Evolutionary conservation across 2,888 invertebrate genomes (phyloP), one percentile per base, ranked within the genome.

Genomic region (Coenonympha glycerion): DNA sequence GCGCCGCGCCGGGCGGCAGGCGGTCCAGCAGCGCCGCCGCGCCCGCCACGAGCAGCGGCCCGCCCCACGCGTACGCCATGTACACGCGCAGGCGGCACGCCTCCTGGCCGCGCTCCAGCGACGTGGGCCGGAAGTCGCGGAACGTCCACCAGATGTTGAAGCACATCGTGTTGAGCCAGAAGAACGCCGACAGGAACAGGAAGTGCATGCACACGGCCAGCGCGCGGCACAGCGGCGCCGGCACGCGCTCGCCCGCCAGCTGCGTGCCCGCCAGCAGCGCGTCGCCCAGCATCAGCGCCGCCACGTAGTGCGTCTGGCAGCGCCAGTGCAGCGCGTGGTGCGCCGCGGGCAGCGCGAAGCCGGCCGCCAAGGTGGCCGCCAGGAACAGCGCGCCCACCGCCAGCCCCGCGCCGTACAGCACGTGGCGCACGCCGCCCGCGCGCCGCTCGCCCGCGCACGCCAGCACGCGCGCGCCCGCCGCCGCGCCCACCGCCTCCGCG

Each of bases 111-210:
- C 94, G 94, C 82, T 95, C 95, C 78, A 95, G 87, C 68, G 92
- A 93, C 66, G 94, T 93, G 57, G 95, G 95, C 47, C 95, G 90
- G 75, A 95, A 90, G 85, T 95, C 95, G 57, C 94, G 90, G 83
- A 94, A 94, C 15, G 95, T 95, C 95, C 95, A 95, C 95, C 95
- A 96, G 76, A 96, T 95, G 87, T 96, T 96, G 88, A 95, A 95
- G 81, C 95, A 96, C 95, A 96, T 95, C 56, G 95, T 95, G 82
- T 95, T 96, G 41, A 96, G 90, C 96, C 96, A 96, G 81, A 95
- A 95, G 89, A 96, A 96, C 55, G 95, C 95, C 24, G 95, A 92
- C 77, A 96, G 88, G 80, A 95, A 95, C 82, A 93, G 91, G 89
- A 95, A 95, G 73, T 95, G 95, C 90, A 95, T 94, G 65, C 91